phyloP scores from a whole-genome alignment of 2,797 vertebrate species.

The Sebastes minor region DNA sequence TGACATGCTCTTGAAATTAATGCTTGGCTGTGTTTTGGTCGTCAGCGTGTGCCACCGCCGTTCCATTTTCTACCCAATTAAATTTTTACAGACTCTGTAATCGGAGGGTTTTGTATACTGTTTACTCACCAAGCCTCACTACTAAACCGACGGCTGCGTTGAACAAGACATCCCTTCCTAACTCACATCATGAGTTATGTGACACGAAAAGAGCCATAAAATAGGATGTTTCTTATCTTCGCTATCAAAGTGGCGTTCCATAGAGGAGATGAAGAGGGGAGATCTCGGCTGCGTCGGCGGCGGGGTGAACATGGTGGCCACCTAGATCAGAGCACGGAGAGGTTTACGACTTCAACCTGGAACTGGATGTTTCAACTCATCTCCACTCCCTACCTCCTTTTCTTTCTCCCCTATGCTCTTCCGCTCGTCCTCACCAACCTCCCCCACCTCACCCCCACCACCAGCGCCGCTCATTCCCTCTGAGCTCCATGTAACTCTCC shows the following conservation, averaged over 20 bases:
- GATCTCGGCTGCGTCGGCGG: slow-evolving; percentile 52
- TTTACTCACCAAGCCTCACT: slow-evolving; percentile 9
- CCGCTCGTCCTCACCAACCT: slow-evolving; percentile 51
- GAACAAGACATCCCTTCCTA: slow-evolving; percentile 23
- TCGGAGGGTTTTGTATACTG: slow-evolving; percentile 8
- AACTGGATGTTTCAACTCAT: slow-evolving; percentile 76
- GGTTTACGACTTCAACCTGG: slow-evolving; percentile 83
- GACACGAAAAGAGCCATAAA: slow-evolving; percentile 65
- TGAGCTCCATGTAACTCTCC: slow-evolving; percentile 42
- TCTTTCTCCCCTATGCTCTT: slow-evolving; percentile 52
- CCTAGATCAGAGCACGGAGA: slow-evolving; percentile 77
- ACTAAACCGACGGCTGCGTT: slow-evolving; percentile 6
- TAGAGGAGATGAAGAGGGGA: slow-evolving; percentile 40
- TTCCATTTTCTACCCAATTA: slow-evolving; percentile 7
- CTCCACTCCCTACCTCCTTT: slow-evolving; percentile 69
- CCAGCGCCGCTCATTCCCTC: slow-evolving; percentile 31
- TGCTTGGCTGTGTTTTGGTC: slow-evolving; percentile 16
- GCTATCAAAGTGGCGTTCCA: slow-evolving; percentile 61
- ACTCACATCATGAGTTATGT: slow-evolving; percentile 58
- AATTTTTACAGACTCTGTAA: slow-evolving; percentile 12
- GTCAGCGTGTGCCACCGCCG: neutral
- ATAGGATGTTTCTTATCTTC: slow-evolving; percentile 68
- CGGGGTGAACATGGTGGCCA: slow-evolving; percentile 76
- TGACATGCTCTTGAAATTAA: slow-evolving; percentile 27
- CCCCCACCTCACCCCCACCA: neutral